Evolutionary conservation across 2,888 invertebrate genomes (phyloP).

Genomic region (Stegana nigrithorax): DNA sequence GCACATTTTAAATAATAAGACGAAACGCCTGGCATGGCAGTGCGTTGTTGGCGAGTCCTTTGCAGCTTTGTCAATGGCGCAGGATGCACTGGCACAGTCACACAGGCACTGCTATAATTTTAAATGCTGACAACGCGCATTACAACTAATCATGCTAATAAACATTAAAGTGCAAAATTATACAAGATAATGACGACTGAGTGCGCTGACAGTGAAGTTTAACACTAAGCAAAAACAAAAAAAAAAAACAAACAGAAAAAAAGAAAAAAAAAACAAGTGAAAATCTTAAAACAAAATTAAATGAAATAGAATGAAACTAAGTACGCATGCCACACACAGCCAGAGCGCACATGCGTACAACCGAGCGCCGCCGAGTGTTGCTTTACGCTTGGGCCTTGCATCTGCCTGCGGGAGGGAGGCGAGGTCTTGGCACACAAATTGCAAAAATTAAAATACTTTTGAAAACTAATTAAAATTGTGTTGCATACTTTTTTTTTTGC

Average conservation of each 20-base stretch:
- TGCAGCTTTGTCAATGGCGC: no score
- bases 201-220: background rate
- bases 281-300: no score
- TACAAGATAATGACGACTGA: slow-evolving; percentile 29
- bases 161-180: slow-evolving; percentile 50
- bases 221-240: background rate
- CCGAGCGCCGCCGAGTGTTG: no score
- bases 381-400: no score
- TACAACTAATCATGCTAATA: slow-evolving; percentile 59
- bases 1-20: background rate
- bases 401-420: no score
- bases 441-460: slow-evolving; percentile 61
- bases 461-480: slow-evolving; percentile 58
- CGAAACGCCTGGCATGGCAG: background rate
- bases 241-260: background rate
- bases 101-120: slow-evolving; percentile 42
- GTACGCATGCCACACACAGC: no score
- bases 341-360: no score
- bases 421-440: slow-evolving; percentile 55
- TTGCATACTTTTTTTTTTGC: slow-evolving; percentile 51
- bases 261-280: no score
- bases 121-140: slow-evolving; percentile 50
- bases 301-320: no score
- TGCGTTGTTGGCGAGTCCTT: background rate
- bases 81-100: no score